Evolutionary conservation across 2,797 vertebrate species (phyloP), one percentile per base, ranked within the genome.

Genomic region (Ceryle rudis): DNA sequence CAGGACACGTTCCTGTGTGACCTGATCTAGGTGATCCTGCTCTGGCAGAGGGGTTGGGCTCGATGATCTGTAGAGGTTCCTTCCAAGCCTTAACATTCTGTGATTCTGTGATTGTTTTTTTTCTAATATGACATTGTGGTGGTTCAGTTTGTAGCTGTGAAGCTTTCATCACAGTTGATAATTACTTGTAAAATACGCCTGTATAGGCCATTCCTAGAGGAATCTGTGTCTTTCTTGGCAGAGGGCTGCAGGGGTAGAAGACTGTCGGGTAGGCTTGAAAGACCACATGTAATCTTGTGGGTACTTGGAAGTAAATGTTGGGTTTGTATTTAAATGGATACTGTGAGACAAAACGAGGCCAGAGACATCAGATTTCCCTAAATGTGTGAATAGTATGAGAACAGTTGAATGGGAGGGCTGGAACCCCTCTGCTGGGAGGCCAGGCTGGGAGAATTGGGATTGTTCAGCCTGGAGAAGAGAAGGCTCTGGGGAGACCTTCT

Each of bases 21-120:
- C 49, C 49, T 51, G 25, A 25, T 51, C 49, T 51, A 51, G 49
- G 49, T 51, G 49, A 51, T 14, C 26, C 23, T 51, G 49, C 49
- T 26, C 49, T 51, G 49, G 49, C 25, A 51, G 49, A 5, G 49
- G 25, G 14, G 49, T 51, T 51, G 49, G 25, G 14, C 14, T 51
- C 5, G 49, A 26, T 51, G 49, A 51, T 51, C 49, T 49, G 11
- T 8, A 11, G 14, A 51, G 49, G 26, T 51, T 25, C 49, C 14
- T 51, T 49, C 47, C 47, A 49, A 26, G 14, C 25, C 25, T 13
- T 8, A 14, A 26, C 25, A 26, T 49, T 26, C 23, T 49, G 47
- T 49, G 47, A 31, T 91, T 81, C 47, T 26, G 25, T 49, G 47
- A 28, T 89, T 81, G 64, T 83, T 96, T 94, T 96, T 96, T 58